Conservation (phyloP, 2,888 invertebrate species). For the Meteorus cinctellus region DNA sequence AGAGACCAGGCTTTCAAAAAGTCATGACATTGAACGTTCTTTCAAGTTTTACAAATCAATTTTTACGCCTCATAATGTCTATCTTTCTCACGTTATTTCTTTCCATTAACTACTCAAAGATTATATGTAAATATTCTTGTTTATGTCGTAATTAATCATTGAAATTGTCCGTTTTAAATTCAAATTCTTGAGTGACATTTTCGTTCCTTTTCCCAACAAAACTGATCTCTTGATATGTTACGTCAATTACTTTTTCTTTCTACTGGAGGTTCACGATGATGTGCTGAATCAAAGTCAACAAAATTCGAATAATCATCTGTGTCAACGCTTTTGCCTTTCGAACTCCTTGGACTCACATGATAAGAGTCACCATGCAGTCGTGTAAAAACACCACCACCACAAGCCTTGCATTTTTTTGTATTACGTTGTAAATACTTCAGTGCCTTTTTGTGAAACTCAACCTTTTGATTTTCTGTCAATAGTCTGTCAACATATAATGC, state of each 20-base stretch:
- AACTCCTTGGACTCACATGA: slow-evolving; percentile 57
- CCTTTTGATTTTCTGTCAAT: slow-evolving; percentile 79
- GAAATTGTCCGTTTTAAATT: too few species aligned
- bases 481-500: slow-evolving; percentile 65
- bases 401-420: slow-evolving; percentile 76
- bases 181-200: too few species aligned
- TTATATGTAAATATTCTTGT: too few species aligned
- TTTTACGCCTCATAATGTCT: too few species aligned
- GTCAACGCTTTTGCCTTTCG: slow-evolving; percentile 39
- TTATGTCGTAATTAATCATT: too few species aligned
- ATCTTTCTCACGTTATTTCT: too few species aligned
- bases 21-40: too few species aligned
- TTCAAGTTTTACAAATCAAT: too few species aligned
- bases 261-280: slow-evolving; percentile 26
- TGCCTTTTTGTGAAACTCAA: slow-evolving; percentile 78
- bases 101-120: too few species aligned
- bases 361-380: slow-evolving; percentile 73
- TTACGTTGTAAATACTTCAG: slow-evolving; percentile 77
- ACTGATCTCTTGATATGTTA: not conserved
- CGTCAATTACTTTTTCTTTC: not conserved
- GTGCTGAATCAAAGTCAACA: slow-evolving; percentile 18
- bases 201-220: too few species aligned
- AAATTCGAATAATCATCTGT: slow-evolving; percentile 47
- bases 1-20: too few species aligned
- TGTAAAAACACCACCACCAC: slow-evolving; percentile 77